Evolutionary conservation across 2,888 invertebrate genomes (phyloP).

Genomic region (Temnothorax ravouxi): DNA sequence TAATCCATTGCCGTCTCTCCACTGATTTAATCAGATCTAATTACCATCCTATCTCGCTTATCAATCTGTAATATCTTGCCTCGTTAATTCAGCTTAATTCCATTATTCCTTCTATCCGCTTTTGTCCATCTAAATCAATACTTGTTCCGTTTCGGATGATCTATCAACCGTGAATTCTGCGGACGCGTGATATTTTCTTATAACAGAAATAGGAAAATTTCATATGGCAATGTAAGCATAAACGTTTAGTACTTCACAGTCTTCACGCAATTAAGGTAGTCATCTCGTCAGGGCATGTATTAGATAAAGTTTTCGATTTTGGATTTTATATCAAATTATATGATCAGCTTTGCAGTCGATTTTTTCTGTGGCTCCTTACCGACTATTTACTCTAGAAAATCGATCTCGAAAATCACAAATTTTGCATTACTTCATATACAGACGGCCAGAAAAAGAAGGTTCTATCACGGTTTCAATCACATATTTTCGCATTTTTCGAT

Average conservation of each 20-base stretch:
- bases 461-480: no score
- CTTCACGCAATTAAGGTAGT: background rate
- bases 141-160: background rate
- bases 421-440: no score
- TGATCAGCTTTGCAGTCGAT: no score
- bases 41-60: background rate
- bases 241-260: background rate
- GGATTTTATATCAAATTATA: no score
- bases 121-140: background rate
- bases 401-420: no score
- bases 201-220: conserved; percentile 2
- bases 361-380: no score
- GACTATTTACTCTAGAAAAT: no score
- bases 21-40: background rate
- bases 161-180: conserved; percentile 21
- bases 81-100: background rate
- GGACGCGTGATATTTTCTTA: background rate
- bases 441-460: no score
- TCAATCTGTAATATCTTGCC: conserved; percentile 14
- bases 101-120: background rate
- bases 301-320: no score
- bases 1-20: background rate
- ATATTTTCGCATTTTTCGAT: no score
- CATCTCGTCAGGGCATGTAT: no score
- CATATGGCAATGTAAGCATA: background rate